Base-by-base conservation (phyloP, 1,140 invertebrate genomes). In the Nebria ingens region DNA sequence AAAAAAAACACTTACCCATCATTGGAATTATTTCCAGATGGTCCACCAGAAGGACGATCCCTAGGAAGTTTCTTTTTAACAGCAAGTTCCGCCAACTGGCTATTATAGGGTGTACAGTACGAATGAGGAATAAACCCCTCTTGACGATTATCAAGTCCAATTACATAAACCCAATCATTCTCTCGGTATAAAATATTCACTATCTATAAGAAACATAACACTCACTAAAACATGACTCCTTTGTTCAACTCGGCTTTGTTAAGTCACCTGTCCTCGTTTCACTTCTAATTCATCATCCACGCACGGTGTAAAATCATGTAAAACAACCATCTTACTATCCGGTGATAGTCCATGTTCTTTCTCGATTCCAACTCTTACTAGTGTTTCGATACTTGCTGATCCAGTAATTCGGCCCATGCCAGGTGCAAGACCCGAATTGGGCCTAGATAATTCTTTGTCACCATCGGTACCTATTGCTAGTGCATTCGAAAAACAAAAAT, bases 161-260 rank as follows among this genome's bases (percentile, higher is more conserved):
- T 93, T 0, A 96, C 91, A 75, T 96, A 96, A 1, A 94, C 89
- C 93, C 93, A 97, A 65, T 96, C 93, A 68, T 96, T 95, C 69
- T 97, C 93, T 63, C 91, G 77, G 70, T 97, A 97, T 54, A 97
- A 71, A 53, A 95, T 85, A 74, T 93, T 93, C 0, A 95, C 91
- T 62, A 93, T 82, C 78, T 88, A 68, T 13, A 71, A 70, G 58
- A 58, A 57, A 54, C 50, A 66, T 55, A 57, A n/a, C n/a, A n/a
- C 13, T 52, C 20, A 22, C 22, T 55, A 20, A n/a, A 15, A 1
- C 49, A 49, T 6, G 13, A 54, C 11, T 56, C 17, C 1, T 40
- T 54, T 56, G 63, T 61, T 58, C 49, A 51, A 51, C 2, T 13
- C 49, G 13, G n/a, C n/a, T n/a, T n/a, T n/a, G n/a, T n/a, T n/a